Evolutionary conservation across 30 jellyfish, hydroid and myxozoan species (phyloP).

Genomic region (Morbakka virulenta): DNA sequence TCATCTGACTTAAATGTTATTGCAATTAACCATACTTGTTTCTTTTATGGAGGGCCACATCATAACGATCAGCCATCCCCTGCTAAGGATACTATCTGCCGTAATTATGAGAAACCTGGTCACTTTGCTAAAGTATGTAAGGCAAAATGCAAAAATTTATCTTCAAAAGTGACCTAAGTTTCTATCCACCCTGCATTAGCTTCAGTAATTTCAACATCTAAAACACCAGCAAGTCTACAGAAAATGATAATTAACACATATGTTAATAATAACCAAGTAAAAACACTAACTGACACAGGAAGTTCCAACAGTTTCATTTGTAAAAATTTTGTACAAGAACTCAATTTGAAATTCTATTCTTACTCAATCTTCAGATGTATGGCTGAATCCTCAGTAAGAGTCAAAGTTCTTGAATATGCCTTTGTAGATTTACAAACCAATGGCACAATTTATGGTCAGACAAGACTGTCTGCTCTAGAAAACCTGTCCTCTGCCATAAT

Average conservation of each 20-base stretch:
- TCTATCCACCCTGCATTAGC: background rate
- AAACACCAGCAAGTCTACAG: conserved; percentile 2
- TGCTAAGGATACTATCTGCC: conserved; percentile 29
- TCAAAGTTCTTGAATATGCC: background rate
- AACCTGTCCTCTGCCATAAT: conserved; percentile 29
- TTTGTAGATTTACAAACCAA: background rate
- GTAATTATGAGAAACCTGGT: conserved; percentile 22
- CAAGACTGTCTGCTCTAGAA: background rate
- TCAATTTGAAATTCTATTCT: background rate
- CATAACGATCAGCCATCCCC: too few species aligned
- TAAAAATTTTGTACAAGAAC: background rate
- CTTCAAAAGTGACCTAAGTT: background rate
- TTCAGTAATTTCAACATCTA: background rate
- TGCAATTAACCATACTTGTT: too few species aligned
- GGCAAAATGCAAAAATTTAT: background rate
- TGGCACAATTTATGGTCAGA: background rate
- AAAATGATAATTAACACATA: background rate
- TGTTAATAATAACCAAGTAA: background rate
- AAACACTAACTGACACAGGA: conserved; percentile 46
- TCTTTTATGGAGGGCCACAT: conserved; percentile 2
- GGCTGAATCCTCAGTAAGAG: too few species aligned
- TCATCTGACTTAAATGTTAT: background rate
- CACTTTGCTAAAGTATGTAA: conserved; percentile 63
- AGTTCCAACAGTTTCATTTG: conserved; percentile 23
- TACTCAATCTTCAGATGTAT: background rate